Percentiles rank a stretch among this genome's conserved stretches.
Evolutionary conservation across 2,113 vertebrate species (phyloP).

Genomic region (Chrysochloris asiatica): DNA sequence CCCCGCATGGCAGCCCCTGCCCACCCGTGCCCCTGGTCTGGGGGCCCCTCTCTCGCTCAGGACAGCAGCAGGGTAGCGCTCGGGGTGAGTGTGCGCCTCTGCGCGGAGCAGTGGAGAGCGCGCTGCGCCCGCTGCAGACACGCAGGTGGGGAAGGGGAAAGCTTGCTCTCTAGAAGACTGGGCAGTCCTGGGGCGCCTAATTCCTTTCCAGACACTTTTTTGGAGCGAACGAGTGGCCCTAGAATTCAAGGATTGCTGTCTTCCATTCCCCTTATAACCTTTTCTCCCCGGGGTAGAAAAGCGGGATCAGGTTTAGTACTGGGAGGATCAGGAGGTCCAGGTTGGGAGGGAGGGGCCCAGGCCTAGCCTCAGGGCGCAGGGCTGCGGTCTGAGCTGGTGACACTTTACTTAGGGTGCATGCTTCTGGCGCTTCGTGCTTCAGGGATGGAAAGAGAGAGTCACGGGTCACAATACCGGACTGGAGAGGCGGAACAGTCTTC

Average conservation of each 20-base stretch:
- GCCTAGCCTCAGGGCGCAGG: neutral
- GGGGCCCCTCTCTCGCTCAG: neutral
- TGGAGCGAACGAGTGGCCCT: neutral
- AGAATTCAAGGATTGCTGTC: neutral
- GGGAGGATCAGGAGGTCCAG: conserved; percentile 15
- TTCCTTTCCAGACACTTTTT: neutral
- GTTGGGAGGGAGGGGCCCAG: neutral
- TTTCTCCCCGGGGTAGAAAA: neutral
- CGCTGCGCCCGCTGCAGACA: accelerated
- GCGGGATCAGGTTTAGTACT: neutral
- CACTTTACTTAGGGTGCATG: neutral
- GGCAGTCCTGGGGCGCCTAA: neutral
- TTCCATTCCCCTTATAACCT: neutral
- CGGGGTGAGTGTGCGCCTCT: conserved; percentile 27
- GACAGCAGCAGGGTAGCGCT: neutral
- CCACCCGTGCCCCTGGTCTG: accelerated
- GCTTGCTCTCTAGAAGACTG: accelerated
- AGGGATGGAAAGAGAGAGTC: neutral
- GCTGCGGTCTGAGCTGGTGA: neutral
- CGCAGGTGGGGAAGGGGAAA: neutral
- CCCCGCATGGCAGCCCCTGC: neutral
- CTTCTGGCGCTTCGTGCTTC: neutral
- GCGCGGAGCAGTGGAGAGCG: neutral
- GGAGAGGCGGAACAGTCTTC: neutral
- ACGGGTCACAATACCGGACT: neutral